phyloP scores from a whole-genome alignment of 2,888 invertebrate genomes.

The Pachycephus smyrnensis region DNA sequence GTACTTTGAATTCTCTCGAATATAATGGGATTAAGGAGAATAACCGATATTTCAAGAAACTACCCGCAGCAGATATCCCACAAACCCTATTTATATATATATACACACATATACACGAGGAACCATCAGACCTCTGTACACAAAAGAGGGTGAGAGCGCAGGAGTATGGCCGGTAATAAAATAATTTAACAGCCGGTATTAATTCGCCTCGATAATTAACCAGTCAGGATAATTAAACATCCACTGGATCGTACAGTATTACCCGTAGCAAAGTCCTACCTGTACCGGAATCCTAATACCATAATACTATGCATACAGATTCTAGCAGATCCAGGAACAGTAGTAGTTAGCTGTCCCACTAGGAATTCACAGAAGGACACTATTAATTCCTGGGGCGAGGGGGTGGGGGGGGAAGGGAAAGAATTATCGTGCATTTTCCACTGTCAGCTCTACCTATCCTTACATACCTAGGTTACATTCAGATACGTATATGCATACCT shows the following conservation, averaged over 20 bases:
- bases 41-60: background rate
- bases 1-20: background rate
- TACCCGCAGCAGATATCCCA: background rate
- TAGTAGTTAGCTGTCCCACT: background rate
- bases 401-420: too few relatives aligned
- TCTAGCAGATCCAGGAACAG: background rate
- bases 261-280: background rate
- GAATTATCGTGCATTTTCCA: background rate
- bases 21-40: background rate
- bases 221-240: background rate
- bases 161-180: background rate
- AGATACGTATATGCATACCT: background rate
- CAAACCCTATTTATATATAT: background rate
- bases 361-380: background rate
- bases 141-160: background rate
- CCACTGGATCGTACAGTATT: background rate
- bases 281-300: background rate
- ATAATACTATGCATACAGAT: background rate
- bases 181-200: background rate
- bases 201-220: background rate
- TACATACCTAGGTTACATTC: background rate
- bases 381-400: background rate
- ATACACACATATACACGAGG: background rate
- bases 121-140: background rate
- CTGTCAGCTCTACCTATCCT: background rate